These are phyloP conservation scores for Discoglossus pictus DNA, from an alignment of 2,797 vertebrate genomes.

Conservation along the genomic window DNA sequence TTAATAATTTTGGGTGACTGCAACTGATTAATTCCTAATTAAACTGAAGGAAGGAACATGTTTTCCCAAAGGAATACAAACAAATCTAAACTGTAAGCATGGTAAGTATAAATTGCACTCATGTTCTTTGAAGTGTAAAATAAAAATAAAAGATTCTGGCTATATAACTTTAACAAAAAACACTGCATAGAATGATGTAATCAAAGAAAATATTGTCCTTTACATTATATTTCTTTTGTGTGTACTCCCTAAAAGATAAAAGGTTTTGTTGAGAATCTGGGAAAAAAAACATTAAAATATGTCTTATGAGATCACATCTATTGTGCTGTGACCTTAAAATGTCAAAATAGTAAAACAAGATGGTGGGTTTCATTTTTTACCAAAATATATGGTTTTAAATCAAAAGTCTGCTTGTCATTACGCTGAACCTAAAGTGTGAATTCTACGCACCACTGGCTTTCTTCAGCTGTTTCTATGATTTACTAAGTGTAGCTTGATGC, in stretches of 20 bases:
- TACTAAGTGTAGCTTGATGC: conserved; percentile 27
- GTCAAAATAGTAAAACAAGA: conserved; percentile 45
- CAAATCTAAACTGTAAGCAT: conserved; percentile 7
- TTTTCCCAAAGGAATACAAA: conserved; percentile 37
- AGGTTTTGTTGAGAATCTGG: neutral
- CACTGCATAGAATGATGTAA: conserved; percentile 31
- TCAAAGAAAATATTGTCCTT: conserved; percentile 30
- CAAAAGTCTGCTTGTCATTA: conserved; percentile 47
- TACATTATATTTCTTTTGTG: conserved; percentile 29
- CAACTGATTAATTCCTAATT: conserved; percentile 46
- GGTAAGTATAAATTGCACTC: neutral
- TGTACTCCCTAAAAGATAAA: conserved; percentile 17
- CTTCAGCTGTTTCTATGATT: conserved; percentile 39
- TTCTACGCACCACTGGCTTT: conserved; percentile 32
- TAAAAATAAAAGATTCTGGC: conserved; percentile 25
- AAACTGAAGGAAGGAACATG: conserved; percentile 15
- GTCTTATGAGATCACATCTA: conserved; percentile 41
- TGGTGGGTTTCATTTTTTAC: neutral
- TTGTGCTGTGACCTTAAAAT: conserved; percentile 34
- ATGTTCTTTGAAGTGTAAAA: conserved; percentile 32
- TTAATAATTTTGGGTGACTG: conserved; percentile 38
- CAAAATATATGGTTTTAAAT: conserved; percentile 17
- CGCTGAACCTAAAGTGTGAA: conserved; percentile 41
- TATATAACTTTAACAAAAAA: conserved; percentile 36
- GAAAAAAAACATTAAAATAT: conserved; percentile 54